phyloP scores from a whole-genome alignment of 1,140 invertebrate species.

The Orius laevigatus region DNA sequence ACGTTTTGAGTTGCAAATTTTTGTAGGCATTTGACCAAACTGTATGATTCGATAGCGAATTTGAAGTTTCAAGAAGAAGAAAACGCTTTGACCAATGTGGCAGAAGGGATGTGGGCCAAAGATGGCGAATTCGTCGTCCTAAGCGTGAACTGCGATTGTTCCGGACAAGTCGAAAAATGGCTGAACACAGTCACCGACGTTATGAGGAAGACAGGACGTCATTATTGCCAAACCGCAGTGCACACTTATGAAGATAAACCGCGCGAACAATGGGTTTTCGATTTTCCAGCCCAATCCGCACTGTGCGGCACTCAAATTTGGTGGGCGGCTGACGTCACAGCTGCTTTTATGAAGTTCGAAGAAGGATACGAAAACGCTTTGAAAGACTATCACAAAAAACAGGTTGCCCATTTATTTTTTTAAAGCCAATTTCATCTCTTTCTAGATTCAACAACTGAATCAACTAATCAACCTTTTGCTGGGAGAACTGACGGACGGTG shows the following conservation, averaged over 20 bases:
- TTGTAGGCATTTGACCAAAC: slow-evolving; percentile 73
- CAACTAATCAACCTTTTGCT: slow-evolving; percentile 58
- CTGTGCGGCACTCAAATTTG: slow-evolving; percentile 86
- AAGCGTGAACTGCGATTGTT: slow-evolving; percentile 58
- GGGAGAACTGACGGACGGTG: slow-evolving; percentile 61
- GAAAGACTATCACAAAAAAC: slow-evolving; percentile 87
- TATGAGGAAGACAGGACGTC: slow-evolving; percentile 63
- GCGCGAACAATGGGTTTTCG: slow-evolving; percentile 78
- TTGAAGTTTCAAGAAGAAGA: slow-evolving; percentile 44
- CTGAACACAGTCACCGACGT: slow-evolving; percentile 65
- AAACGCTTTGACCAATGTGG: slow-evolving; percentile 38
- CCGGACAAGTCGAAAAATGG: slow-evolving; percentile 83
- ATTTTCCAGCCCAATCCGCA: slow-evolving; percentile 78
- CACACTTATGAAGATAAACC: slow-evolving; percentile 77
- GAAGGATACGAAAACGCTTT: slow-evolving; percentile 83
- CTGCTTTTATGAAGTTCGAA: slow-evolving; percentile 75
- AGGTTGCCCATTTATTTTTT: slow-evolving; percentile 32
- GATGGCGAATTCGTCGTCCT: slow-evolving; percentile 69
- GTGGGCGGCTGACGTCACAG: slow-evolving; percentile 86
- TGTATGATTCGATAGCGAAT: slow-evolving; percentile 82
- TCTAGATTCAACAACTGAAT: slow-evolving; percentile 54
- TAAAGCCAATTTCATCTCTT: neutral
- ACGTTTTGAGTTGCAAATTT: neutral
- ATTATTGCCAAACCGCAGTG: slow-evolving; percentile 65
- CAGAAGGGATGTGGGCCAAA: slow-evolving; percentile 73